Percentiles rank a stretch among this genome's conserved stretches.
These are phyloP conservation scores for Onychomys leucogaster DNA, from an alignment of 2,797 vertebrate genomes.

Conservation along the genomic window DNA sequence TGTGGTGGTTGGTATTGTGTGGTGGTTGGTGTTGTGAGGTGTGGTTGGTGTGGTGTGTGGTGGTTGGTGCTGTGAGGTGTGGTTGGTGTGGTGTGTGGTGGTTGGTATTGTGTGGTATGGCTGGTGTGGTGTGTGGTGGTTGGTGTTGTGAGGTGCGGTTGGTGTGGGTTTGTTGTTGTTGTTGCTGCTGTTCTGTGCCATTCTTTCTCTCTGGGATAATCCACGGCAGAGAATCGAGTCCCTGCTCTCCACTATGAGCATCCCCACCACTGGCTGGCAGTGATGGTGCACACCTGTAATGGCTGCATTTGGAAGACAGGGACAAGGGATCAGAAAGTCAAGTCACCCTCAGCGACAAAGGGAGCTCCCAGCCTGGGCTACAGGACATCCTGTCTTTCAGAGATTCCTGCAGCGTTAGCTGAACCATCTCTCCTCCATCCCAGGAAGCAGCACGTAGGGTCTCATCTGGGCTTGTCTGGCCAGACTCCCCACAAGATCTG, in stretches of 20 bases:
- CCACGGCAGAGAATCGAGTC: too few relatives aligned
- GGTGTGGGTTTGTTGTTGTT: not conserved
- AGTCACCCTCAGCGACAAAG: too few relatives aligned
- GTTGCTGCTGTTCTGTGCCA: not conserved
- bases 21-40: too few relatives aligned
- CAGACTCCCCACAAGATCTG: not conserved
- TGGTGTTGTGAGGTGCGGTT: too few relatives aligned
- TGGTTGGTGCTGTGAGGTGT: not conserved
- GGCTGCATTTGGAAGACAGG: not conserved
- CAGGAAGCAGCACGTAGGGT: not conserved
- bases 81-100: not conserved
- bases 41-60: too few relatives aligned
- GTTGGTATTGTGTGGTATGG: too few relatives aligned
- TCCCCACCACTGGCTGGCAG: not conserved
- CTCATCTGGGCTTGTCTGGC: not conserved
- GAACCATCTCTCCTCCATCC: not conserved
- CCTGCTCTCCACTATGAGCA: not conserved
- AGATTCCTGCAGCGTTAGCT: not conserved
- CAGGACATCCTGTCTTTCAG: not conserved
- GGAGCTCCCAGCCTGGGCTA: not conserved
- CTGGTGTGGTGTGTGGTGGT: not conserved
- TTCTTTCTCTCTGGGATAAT: not conserved
- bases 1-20: too few relatives aligned
- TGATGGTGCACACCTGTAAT: not conserved
- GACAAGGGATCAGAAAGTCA: not conserved